These are phyloP conservation scores for Larimichthys polyactis DNA, from an alignment of 2,113 vertebrate genomes.

Conservation along the genomic window DNA sequence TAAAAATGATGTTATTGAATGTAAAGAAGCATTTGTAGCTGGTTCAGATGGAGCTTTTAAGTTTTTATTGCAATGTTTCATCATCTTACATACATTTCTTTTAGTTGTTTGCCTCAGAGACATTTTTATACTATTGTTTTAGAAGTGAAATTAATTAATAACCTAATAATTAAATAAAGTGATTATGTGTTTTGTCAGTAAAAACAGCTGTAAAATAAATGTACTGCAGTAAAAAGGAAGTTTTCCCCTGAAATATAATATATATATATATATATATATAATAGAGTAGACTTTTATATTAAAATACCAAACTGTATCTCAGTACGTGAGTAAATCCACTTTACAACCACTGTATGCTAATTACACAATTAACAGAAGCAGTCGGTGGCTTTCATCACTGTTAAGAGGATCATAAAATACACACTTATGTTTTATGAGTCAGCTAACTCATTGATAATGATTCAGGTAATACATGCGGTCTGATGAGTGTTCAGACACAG, in stretches of 20 bases:
- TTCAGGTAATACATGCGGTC: neutral
- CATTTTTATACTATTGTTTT: no score
- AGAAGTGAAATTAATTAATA: no score
- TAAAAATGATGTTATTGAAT: no score
- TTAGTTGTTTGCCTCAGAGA: no score
- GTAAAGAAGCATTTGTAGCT: no score
- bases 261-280: neutral
- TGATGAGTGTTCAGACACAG: slow-evolving; percentile 7
- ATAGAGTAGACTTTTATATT: neutral
- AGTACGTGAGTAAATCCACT: neutral
- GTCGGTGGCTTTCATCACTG: neutral
- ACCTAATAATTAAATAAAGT: neutral
- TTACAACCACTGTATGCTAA: neutral
- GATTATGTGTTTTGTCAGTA: neutral
- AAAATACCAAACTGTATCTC: neutral
- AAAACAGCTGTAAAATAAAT: neutral
- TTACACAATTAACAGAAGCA: slow-evolving; percentile 8
- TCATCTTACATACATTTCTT: no score
- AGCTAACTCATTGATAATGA: neutral
- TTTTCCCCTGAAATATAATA: neutral
- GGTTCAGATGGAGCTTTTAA: no score
- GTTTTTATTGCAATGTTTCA: no score
- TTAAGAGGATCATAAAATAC: slow-evolving; percentile 10
- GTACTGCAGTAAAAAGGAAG: neutral
- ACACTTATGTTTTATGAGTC: slow-evolving; percentile 9